Evolutionary conservation across 2,888 invertebrate genomes (phyloP), one percentile per base, ranked within the genome.

Genomic region (Andrena marginata): DNA sequence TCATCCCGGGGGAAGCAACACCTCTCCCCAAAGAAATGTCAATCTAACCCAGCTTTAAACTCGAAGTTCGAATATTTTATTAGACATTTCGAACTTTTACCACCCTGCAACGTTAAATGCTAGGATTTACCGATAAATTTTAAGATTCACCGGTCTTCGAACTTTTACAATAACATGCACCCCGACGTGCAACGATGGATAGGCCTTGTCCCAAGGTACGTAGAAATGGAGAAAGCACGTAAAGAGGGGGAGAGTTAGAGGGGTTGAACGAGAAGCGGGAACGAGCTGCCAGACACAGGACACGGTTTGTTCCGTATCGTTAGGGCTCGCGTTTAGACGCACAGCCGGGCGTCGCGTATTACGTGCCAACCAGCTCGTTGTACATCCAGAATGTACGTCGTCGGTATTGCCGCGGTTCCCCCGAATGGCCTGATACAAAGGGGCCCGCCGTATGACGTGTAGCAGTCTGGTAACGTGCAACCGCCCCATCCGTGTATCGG

Each of bases 401-500:
- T 54, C 69, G 81, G 74, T 82, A 85, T 85, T 77, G 80, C 85
- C 60, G 64, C 64, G 80, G 72, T 85, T 75, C 82, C 76, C 64
- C 67, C 63, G 64, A 79, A 82, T 77, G 71, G 85, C 80, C 70
- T 70, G 82, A 79, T 74, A 84, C 86, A 86, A 86, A 86, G 82
- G 86, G 81, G 59, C 33, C 69, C 74, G 62, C 76, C 77, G 79
- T 85, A 82, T 84, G 85, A 83, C 85, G 85, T 83, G 84, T 79
- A 84, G 78, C 85, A 51, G 80, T 82, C 84, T 80, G 82, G 74
- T 70, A 76, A 87, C 85, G 77, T 74, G 85, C 87, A 84, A 85
- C 89, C 89, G 86, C 87, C 87, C 86, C 76, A 91, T 89, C 82
- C 89, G 86, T 89, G 90, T 91, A 91, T 91, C 91, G 90, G 88